A percentile compares a stretch with the other conserved stretches of the same genome.
phyloP scores from a whole-genome alignment of 2,113 vertebrate species.

The Charadrius vociferus region DNA sequence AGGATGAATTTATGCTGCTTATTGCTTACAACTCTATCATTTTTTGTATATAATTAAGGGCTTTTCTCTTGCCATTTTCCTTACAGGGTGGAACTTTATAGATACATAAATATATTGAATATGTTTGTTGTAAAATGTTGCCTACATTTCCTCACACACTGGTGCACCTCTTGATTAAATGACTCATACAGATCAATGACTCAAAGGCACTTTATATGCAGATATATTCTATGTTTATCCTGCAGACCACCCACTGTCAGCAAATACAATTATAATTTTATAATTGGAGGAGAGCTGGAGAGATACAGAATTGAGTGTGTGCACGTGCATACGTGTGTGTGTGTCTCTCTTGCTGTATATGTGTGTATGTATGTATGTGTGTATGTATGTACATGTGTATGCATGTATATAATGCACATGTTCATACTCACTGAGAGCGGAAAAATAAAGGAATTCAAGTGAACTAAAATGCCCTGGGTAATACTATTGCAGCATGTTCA shows the following conservation, averaged over 20 bases:
- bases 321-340: rapidly evolving
- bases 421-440: background rate
- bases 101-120: background rate
- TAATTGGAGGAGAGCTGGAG: conserved; percentile 7
- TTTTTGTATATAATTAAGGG: background rate
- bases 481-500: background rate
- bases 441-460: background rate
- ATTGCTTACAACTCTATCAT: background rate
- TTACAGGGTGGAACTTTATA: background rate
- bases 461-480: background rate
- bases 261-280: conserved; percentile 23
- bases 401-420: background rate
- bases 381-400: no score
- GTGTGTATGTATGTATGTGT: no score
- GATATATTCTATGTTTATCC: conserved; percentile 50
- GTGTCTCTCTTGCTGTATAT: rapidly evolving
- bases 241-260: conserved; percentile 35
- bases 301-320: background rate
- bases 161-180: background rate
- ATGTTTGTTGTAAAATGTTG: background rate
- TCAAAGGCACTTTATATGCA: conserved; percentile 44
- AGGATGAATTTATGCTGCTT: background rate
- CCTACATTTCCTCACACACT: background rate
- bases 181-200: conserved; percentile 18
- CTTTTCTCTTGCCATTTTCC: background rate